phyloP scores from a whole-genome alignment of 2,797 vertebrate genomes.

The Graptemys geographica region DNA sequence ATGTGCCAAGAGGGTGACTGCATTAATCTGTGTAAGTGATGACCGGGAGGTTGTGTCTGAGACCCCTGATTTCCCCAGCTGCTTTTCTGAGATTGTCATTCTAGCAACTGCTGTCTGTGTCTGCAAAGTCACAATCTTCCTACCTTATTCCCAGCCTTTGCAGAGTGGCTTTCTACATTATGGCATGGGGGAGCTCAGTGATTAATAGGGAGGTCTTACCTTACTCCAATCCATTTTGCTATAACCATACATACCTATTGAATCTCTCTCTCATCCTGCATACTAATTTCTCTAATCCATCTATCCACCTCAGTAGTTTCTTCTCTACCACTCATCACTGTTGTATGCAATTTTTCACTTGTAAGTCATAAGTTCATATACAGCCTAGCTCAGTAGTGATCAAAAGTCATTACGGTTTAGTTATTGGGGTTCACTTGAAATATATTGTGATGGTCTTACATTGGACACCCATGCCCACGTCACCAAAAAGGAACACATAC shows the following conservation, averaged over 20 bases:
- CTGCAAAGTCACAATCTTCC: neutral
- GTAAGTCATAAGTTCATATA: neutral
- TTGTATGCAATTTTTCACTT: neutral
- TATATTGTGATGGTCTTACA: neutral
- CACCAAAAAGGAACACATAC: neutral
- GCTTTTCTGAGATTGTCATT: neutral
- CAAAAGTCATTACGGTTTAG: neutral
- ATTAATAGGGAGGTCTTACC: rapidly evolving
- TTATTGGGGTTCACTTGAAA: neutral
- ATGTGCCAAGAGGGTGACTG: neutral
- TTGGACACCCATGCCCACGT: neutral
- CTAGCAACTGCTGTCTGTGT: neutral
- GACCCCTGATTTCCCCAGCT: neutral
- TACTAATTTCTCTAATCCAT: too few species aligned
- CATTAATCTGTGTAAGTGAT: neutral
- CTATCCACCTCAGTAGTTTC: neutral
- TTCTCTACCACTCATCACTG: neutral
- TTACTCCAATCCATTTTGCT: constrained; percentile 21
- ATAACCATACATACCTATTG: neutral
- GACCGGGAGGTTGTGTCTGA: neutral
- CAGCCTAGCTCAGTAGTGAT: neutral
- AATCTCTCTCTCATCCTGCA: neutral
- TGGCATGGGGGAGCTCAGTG: neutral
- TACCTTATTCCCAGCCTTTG: neutral
- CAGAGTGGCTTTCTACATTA: neutral